phyloP scores from a whole-genome alignment of 2,797 vertebrate species.

The Sebastes iracundus region DNA sequence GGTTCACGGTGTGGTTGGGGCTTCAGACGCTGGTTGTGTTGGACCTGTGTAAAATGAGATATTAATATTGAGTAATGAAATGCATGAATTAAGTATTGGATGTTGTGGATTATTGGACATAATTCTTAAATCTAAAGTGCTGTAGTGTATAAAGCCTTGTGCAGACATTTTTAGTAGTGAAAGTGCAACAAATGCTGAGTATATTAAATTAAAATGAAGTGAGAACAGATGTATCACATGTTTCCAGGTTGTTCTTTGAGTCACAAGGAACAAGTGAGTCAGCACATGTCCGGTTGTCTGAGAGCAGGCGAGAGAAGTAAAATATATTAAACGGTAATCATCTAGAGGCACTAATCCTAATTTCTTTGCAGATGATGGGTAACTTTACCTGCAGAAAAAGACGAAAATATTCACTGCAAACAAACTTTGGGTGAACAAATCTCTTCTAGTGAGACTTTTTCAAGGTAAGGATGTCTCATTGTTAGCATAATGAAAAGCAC shows the following conservation, averaged over 20 bases:
- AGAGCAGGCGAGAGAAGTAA: no score
- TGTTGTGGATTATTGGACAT: slow-evolving; percentile 26
- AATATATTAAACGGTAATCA: not conserved
- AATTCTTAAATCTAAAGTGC: slow-evolving; percentile 25
- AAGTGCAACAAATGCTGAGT: not conserved
- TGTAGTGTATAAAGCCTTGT: slow-evolving; percentile 20
- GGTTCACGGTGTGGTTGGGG: not conserved
- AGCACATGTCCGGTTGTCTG: not conserved
- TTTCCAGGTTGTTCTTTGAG: not conserved
- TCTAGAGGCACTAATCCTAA: not conserved
- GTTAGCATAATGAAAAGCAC: no score
- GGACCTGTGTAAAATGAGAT: not conserved
- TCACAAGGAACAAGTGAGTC: not conserved
- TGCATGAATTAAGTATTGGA: slow-evolving; percentile 43
- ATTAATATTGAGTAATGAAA: slow-evolving; percentile 1
- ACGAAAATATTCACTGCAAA: not conserved
- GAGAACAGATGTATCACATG: not conserved
- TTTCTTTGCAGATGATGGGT: not conserved
- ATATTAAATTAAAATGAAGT: not conserved
- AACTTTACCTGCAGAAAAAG: not conserved
- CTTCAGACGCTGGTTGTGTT: not conserved
- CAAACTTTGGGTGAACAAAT: no score
- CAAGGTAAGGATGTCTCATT: no score
- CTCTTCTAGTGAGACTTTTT: no score
- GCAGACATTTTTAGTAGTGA: slow-evolving; percentile 25